Percentiles rank a stretch among this genome's conserved stretches.
phyloP scores from a whole-genome alignment of 2,888 invertebrate species.

The Meloe dianella region DNA sequence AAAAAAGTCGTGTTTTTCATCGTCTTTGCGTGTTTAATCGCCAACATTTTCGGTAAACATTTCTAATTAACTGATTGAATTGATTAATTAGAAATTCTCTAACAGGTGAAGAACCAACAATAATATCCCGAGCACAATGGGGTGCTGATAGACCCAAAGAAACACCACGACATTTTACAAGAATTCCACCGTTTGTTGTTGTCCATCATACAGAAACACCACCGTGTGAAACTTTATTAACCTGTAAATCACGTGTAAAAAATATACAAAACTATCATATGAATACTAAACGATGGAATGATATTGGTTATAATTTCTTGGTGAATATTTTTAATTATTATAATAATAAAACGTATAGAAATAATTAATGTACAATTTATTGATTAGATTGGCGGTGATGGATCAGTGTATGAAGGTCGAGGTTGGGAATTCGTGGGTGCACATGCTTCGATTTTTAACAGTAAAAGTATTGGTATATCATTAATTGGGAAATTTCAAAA shows the following conservation, averaged over 20 bases:
- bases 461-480: constrained; percentile 67
- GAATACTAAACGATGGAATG: constrained; percentile 46
- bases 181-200: constrained; percentile 53
- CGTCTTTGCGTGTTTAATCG: background rate
- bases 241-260: constrained; percentile 56
- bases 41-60: background rate
- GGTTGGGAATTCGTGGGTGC: constrained; percentile 70
- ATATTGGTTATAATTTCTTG: constrained; percentile 57
- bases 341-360: no score
- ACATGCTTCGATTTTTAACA: constrained; percentile 67
- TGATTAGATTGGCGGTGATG: constrained; percentile 67
- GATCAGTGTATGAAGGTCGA: constrained; percentile 69
- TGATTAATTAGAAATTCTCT: background rate
- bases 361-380: no score
- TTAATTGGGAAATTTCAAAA: constrained; percentile 64
- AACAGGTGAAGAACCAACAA: constrained; percentile 44
- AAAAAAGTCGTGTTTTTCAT: no score
- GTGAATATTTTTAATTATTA: constrained; percentile 45
- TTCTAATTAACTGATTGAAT: background rate
- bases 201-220: constrained; percentile 59
- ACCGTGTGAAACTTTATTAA: constrained; percentile 51
- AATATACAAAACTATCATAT: constrained; percentile 56
- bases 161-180: constrained; percentile 30
- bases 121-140: constrained; percentile 57
- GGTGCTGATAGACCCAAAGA: constrained; percentile 50